These are phyloP conservation scores for Platycheirus albimanus DNA, from an alignment of 2,888 invertebrate species.

Conservation along the genomic window DNA sequence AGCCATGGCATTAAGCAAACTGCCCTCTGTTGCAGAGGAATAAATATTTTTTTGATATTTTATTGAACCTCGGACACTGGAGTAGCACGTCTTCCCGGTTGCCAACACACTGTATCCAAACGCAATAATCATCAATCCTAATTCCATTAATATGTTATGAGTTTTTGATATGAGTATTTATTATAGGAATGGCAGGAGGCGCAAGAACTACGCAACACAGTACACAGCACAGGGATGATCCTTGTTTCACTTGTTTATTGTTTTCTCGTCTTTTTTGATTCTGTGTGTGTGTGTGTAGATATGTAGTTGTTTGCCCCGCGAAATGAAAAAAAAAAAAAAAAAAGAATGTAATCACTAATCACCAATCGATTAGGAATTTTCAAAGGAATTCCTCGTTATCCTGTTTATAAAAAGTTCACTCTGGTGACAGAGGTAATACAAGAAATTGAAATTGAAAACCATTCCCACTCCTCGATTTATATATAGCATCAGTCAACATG, in stretches of 20 bases:
- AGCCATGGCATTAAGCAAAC: conserved; percentile 1
- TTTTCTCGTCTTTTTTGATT: no score
- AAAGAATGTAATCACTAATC: conserved; percentile 68
- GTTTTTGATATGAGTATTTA: conserved; percentile 74
- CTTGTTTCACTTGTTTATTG: conserved; percentile 36
- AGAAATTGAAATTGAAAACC: conserved; percentile 65
- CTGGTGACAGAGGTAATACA: conserved; percentile 50
- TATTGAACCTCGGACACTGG: conserved; percentile 68
- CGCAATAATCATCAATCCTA: conserved; percentile 83
- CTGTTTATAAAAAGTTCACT: conserved; percentile 42
- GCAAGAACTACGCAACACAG: conserved; percentile 1
- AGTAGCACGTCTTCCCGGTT: conserved; percentile 46
- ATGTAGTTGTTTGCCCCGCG: background rate
- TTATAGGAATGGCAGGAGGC: conserved; percentile 33
- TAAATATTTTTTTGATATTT: conserved; percentile 67
- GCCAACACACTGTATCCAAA: conserved; percentile 78
- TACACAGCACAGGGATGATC: background rate
- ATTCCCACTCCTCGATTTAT: conserved; percentile 11
- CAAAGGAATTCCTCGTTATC: conserved; percentile 68
- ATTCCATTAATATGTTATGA: conserved; percentile 77
- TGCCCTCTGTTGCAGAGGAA: conserved; percentile 63
- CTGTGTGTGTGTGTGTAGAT: no score
- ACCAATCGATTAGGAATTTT: conserved; percentile 68
- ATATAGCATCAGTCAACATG: no score
- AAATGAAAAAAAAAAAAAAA: no score